Percentiles rank a stretch among this genome's conserved stretches.
Evolutionary conservation across 2,113 vertebrate genomes (phyloP).

Genomic region (Candoia aspera): DNA sequence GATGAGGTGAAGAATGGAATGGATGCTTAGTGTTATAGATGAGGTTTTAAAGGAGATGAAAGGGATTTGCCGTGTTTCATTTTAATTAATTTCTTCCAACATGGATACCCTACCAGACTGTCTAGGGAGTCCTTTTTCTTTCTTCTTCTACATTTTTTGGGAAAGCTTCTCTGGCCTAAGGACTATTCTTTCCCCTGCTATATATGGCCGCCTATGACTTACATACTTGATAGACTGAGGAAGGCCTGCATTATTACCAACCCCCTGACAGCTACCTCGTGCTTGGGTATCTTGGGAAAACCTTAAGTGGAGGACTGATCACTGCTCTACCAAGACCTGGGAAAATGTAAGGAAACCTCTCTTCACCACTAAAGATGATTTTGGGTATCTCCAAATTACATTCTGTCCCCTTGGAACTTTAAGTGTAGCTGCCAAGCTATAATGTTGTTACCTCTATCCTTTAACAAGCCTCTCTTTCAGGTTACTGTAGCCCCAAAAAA

Average conservation of each 20-base stretch:
- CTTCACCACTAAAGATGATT: neutral
- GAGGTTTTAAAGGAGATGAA: neutral
- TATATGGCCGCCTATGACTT: neutral
- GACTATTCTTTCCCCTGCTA: neutral
- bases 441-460: neutral
- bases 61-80: neutral
- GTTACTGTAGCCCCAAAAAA: neutral
- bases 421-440: neutral
- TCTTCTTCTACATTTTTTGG: neutral
- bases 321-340: neutral
- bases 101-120: neutral
- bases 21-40: neutral
- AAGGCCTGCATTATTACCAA: neutral
- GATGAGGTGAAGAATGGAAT: neutral
- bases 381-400: neutral
- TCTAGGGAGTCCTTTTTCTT: neutral
- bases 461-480: neutral
- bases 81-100: neutral
- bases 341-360: neutral
- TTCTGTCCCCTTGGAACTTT: neutral
- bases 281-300: neutral
- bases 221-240: neutral
- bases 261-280: neutral
- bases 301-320: neutral
- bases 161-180: neutral